phyloP scores from a whole-genome alignment of 1,140 invertebrate species.

The Daktulosphaira vitifoliae region DNA sequence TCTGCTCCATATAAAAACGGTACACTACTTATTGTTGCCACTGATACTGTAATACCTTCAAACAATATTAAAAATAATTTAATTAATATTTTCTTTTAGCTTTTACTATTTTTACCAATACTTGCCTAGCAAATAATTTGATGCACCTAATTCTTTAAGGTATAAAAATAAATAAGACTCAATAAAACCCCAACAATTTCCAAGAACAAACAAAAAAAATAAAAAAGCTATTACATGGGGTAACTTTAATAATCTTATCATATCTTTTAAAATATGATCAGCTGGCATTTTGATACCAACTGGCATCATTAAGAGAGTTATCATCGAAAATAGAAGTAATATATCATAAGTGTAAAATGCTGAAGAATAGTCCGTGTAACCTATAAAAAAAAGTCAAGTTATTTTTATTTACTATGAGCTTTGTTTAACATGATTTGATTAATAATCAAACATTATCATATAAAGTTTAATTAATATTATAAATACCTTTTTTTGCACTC shows the following conservation, averaged over 20 bases:
- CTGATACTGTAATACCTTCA: constrained; percentile 66
- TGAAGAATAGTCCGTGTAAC: constrained; percentile 66
- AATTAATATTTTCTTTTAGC: constrained; percentile 3
- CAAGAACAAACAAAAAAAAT: constrained; percentile 63
- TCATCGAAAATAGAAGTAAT: constrained; percentile 56
- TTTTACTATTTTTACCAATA: no score
- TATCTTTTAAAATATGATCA: constrained; percentile 59
- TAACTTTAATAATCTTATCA: constrained; percentile 61
- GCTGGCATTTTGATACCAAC: constrained; percentile 60
- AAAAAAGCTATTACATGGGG: constrained; percentile 66
- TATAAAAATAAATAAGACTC: constrained; percentile 77
- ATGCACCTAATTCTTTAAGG: constrained; percentile 66
- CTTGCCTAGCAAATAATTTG: constrained; percentile 68
- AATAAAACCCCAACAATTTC: constrained; percentile 75
- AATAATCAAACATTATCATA: constrained; percentile 41
- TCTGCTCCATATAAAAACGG: constrained; percentile 72
- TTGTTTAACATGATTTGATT: constrained; percentile 45
- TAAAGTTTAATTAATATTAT: no score
- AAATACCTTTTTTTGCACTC: constrained; percentile 41
- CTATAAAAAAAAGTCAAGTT: constrained; percentile 41
- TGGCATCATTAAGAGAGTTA: constrained; percentile 61
- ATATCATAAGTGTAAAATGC: constrained; percentile 67
- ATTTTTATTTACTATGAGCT: not conserved
- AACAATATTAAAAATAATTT: not conserved
- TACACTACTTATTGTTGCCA: constrained; percentile 68